Evolutionary conservation across 2,888 invertebrate species (phyloP).

Genomic region (Idaea dimidiata): DNA sequence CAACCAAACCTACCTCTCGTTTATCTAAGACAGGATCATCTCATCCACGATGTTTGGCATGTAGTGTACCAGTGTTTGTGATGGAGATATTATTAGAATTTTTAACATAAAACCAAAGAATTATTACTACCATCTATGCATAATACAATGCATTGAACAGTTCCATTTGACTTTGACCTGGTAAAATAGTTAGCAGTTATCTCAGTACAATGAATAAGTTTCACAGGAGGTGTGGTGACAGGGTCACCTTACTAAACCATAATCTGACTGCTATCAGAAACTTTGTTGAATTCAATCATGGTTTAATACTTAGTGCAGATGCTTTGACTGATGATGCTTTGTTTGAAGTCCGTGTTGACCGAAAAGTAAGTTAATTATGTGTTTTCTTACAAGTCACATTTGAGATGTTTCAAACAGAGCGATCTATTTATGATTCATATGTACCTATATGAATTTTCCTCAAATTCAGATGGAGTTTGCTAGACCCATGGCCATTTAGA

Average conservation of each 20-base stretch:
- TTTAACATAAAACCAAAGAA: neutral
- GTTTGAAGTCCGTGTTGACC: conserved; percentile 93
- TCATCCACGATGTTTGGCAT: neutral
- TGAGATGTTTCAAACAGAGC: neutral
- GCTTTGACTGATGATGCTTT: conserved; percentile 90
- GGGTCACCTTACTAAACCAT: conserved; percentile 91
- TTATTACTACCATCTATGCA: no score
- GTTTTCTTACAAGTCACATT: neutral
- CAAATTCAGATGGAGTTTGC: no score
- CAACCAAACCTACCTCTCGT: neutral
- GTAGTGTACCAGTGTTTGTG: neutral
- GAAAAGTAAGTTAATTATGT: conserved; percentile 84
- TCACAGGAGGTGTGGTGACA: conserved; percentile 90
- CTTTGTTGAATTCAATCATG: conserved; percentile 92
- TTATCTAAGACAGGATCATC: no score
- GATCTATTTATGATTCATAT: no score
- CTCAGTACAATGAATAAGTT: conserved; percentile 77
- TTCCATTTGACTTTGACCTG: neutral
- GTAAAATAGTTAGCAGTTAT: neutral
- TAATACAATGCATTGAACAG: neutral
- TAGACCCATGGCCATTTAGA: no score
- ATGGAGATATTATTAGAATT: neutral
- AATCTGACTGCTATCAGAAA: conserved; percentile 90
- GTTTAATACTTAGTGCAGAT: conserved; percentile 90
- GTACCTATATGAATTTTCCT: no score